These are phyloP conservation scores for Acinonyx jubatus DNA, from an alignment of 2,113 vertebrate species.

Conservation along the genomic window DNA sequence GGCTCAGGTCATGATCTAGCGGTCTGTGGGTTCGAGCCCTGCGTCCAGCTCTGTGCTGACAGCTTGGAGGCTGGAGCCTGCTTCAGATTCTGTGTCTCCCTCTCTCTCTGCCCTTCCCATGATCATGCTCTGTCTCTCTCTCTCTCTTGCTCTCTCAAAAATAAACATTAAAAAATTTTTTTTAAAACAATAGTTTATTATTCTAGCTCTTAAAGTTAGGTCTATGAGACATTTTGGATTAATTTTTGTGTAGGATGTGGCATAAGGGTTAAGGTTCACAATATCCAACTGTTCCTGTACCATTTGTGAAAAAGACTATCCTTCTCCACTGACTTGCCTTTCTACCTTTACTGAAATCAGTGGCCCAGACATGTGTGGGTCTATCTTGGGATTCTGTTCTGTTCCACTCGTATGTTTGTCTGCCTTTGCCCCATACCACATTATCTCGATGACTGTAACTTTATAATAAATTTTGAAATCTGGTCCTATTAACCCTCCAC, in stretches of 20 bases:
- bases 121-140: no score
- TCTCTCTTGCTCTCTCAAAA: no score
- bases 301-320: background rate
- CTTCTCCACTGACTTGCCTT: background rate
- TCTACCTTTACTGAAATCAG: background rate
- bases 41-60: no score
- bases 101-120: no score
- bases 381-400: background rate
- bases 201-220: background rate
- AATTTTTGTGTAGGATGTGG: background rate
- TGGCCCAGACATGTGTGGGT: background rate
- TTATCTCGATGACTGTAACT: background rate
- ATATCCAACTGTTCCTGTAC: background rate
- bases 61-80: no score
- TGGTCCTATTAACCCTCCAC: background rate
- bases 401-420: background rate
- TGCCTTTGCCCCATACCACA: background rate
- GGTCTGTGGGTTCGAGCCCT: no score
- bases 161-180: no score
- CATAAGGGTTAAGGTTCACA: background rate
- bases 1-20: no score
- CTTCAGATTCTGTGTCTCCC: no score
- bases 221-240: background rate
- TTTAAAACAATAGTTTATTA: background rate
- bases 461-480: background rate